A percentile compares a stretch with the other conserved stretches of the same genome.
phyloP scores from a whole-genome alignment of 2,113 vertebrate genomes.

The Dicaeum eximium region DNA sequence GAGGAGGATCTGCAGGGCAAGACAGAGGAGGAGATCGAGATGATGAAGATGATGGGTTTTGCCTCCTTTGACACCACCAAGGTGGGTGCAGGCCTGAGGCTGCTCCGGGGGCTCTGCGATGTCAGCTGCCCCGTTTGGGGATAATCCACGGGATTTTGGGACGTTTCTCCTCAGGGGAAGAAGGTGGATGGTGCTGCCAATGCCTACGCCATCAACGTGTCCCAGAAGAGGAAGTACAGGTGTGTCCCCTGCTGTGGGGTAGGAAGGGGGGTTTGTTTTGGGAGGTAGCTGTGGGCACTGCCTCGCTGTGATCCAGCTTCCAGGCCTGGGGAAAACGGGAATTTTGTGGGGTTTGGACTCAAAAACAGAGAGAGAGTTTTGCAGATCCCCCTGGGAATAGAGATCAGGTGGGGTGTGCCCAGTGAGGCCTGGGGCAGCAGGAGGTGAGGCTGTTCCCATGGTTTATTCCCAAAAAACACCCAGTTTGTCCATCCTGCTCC shows the following conservation, averaged over 20 bases:
- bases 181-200: constrained; percentile 87
- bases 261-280: background rate
- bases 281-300: background rate
- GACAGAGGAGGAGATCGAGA: constrained; percentile 96
- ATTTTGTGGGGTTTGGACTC: background rate
- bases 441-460: fast-evolving
- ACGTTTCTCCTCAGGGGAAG: constrained; percentile 75
- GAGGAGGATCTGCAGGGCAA: constrained; percentile 94
- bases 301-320: background rate
- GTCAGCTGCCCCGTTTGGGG: background rate
- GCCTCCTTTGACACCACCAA: constrained; percentile 85
- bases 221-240: constrained; percentile 98
- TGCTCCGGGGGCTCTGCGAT: fast-evolving
- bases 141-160: background rate
- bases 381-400: background rate
- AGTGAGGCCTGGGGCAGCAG: background rate
- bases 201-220: constrained; percentile 89
- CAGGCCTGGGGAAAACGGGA: fast-evolving
- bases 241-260: background rate
- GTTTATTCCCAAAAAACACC: background rate
- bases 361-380: background rate
- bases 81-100: constrained; percentile 60
- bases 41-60: constrained; percentile 98
- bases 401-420: fast-evolving
- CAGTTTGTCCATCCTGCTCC: fast-evolving